Evolutionary conservation across 2,888 invertebrate genomes (phyloP), one percentile per base, ranked within the genome.

Genomic region (Megalurothrips usitatus): DNA sequence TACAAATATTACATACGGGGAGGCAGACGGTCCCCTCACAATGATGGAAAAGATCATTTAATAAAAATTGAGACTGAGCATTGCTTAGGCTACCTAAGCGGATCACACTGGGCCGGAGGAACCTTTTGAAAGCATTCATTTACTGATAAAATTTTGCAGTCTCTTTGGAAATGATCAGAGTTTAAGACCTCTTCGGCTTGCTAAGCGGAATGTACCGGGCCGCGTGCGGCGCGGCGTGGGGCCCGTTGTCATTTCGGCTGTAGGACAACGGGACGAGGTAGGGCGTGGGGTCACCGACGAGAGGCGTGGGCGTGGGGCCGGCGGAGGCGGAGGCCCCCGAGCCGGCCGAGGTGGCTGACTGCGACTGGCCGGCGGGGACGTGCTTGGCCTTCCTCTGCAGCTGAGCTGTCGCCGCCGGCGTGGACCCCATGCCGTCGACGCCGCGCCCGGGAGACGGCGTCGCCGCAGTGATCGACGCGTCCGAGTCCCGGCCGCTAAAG

Each of bases 341-440:
- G 52, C 52, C 52, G 10, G 52, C 52, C 14, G 14, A 2, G 52
- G 52, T 12, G 52, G 52, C 52, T 3, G 52, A 43, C 34, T 43
- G 34, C 2, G 34, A 43, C 34, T 43, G 34, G 34, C 34, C 68
- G 68, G 23, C 68, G 23, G 68, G 23, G 68, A 68, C 68, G 23
- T 68, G 68, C 68, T 68, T 68, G 68, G 68, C 68, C 23, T 23
- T n/a, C 68, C 68, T 11, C 58, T 58, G n/a, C 68, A n/a, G 68
- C 6, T 2, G 34, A 43, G 34, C 34, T 43, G 34, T 6, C 34
- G 34, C 34, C 6, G 34, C 34, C 34, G 34, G 6, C 34, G 34
- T 43, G 34, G 68, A 23, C 9, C 9, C 23, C 9, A 9, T 68
- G 23, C 68, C 68, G 23, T 23, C 23, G 68, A 0, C 68, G 10